Evolutionary conservation across 2,888 invertebrate species (phyloP).

Genomic region (Acheta domesticus): DNA sequence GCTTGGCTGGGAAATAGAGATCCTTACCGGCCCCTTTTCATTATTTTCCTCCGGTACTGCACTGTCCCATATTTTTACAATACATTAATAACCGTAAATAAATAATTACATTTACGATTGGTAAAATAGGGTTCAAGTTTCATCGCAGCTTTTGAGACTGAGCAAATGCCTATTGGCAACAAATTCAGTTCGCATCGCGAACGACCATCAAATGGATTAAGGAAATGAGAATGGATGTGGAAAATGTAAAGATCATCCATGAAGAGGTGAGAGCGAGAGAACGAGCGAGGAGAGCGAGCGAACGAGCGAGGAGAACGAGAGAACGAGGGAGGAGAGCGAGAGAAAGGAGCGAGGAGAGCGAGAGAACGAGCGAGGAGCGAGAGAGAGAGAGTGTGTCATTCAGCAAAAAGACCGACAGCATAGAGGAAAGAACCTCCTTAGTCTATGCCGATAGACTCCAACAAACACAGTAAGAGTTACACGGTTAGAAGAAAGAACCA

Average conservation of each 20-base stretch:
- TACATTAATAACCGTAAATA: background rate
- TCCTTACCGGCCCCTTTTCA: too few species aligned
- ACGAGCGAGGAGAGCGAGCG: background rate
- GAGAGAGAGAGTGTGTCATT: too few species aligned
- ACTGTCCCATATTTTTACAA: too few species aligned
- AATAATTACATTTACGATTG: background rate
- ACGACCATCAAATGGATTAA: background rate
- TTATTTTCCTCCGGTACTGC: too few species aligned
- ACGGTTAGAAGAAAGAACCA: too few species aligned
- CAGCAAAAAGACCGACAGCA: too few species aligned
- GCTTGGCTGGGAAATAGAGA: too few species aligned
- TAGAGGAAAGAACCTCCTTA: too few species aligned
- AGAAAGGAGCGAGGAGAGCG: background rate
- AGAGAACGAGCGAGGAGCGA: background rate
- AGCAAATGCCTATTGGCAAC: background rate
- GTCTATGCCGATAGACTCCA: background rate
- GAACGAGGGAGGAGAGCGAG: too few species aligned
- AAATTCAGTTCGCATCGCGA: background rate
- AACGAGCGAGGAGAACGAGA: background rate
- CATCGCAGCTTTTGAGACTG: background rate
- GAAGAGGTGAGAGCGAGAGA: background rate
- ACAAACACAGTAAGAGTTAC: too few species aligned
- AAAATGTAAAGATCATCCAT: background rate
- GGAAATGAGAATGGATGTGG: background rate
- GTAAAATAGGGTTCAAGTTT: background rate